Base-by-base conservation (phyloP, 1,140 invertebrate species). In the Apis laboriosa region DNA sequence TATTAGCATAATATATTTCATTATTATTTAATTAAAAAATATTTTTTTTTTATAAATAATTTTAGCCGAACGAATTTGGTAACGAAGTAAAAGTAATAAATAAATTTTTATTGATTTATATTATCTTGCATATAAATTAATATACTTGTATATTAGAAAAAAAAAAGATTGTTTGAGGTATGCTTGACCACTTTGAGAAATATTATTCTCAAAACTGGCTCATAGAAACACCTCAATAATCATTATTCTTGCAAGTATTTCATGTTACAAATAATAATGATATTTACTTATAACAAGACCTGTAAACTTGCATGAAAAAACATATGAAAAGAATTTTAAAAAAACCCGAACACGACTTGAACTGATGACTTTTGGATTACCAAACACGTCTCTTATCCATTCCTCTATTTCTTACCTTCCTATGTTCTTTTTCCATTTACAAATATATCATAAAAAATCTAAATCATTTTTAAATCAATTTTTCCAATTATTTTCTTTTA, bases 221-320 rank as follows among this genome's bases (percentile, higher is more conserved):
- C 84, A 74, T 19, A 21, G 34, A 60, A 28, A 9, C 55, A 28
- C 77, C 76, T 73, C n/a, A 79, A 21, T 15, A 61, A 8, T 64
- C 0, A 66, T 84, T 86, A 24, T 9, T 87, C 43, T 87, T 56
- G 86, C 86, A 87, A 86, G 76, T 21, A 58, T 28, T 55, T 83
- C 15, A 73, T 75, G 80, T 8, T 58, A 60, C 67, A 84, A 53
- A 66, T 49, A 73, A 87, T 56, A 51, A 17, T 55, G 43, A 63
- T 43, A 75, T n/a, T 9, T 53, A 53, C 56, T 53, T 77, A 61
- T 64, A 84, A 86, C 86, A 24, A 68, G 71, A 83, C 79, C 67
- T 24, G 78, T 8, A 19, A 56, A 77, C 85, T 87, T 87, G 86
- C 86, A 24, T 67, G 53, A 43, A 53, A 80, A 49, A 78, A 64